These are phyloP conservation scores for Pogona vitticeps DNA, from an alignment of 2,113 vertebrate species.

Conservation along the genomic window DNA sequence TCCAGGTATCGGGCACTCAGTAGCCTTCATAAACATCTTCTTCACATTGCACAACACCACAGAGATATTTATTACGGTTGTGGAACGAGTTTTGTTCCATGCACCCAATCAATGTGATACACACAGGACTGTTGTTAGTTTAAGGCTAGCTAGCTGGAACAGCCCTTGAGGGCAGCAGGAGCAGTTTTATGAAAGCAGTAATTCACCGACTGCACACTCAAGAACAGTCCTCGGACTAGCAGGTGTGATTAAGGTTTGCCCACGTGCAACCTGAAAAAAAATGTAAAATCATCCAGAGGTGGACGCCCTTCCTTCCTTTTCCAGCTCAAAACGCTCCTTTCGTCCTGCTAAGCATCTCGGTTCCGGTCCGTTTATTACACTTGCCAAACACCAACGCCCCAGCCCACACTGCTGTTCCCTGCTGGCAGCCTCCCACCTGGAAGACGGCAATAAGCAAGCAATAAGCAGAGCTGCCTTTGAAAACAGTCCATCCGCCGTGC, in stretches of 20 bases:
- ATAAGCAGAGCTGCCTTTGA: no score
- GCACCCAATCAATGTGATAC: slow-evolving; percentile 7
- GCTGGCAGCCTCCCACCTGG: not conserved
- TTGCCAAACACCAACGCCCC: not conserved
- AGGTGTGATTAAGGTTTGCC: not conserved
- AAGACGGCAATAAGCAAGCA: not conserved
- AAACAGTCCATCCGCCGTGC: no score
- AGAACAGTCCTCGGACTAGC: not conserved
- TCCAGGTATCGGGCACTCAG: not conserved
- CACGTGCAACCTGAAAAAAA: not conserved
- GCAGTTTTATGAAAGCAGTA: slow-evolving; percentile 28
- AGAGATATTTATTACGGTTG: slow-evolving; percentile 9
- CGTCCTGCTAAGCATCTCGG: not conserved
- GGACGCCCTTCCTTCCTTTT: not conserved
- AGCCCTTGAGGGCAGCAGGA: not conserved
- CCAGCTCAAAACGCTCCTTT: not conserved
- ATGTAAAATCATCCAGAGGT: no score
- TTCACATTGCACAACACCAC: slow-evolving; percentile 4
- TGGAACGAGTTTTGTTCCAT: not conserved
- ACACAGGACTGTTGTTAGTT: not conserved
- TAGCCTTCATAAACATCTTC: slow-evolving; percentile 28
- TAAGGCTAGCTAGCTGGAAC: not conserved
- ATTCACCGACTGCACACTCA: not conserved
- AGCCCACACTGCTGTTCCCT: not conserved
- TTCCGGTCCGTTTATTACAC: no score